phyloP scores from a whole-genome alignment of 2,113 vertebrate species.

The Psilopsiagon aurifrons region DNA sequence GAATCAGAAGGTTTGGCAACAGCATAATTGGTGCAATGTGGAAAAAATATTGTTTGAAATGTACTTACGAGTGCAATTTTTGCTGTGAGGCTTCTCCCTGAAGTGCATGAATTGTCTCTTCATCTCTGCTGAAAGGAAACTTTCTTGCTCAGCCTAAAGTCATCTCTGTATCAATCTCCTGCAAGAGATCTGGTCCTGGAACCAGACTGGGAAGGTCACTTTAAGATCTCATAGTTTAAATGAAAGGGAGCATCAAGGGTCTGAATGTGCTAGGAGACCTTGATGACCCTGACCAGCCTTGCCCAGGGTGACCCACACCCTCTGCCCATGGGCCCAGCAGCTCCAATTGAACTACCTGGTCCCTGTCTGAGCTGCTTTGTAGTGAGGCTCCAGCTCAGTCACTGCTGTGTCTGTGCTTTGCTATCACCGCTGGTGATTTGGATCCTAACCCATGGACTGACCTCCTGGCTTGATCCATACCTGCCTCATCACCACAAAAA shows the following conservation, averaged over 20 bases:
- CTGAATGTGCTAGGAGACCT: background rate
- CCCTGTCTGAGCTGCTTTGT: background rate
- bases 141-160: slow-evolving; percentile 5
- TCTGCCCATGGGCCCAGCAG: background rate
- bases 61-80: slow-evolving; percentile 70
- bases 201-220: background rate
- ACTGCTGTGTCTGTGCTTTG: background rate
- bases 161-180: background rate
- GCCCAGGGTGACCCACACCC: too few relatives aligned
- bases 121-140: slow-evolving; percentile 56
- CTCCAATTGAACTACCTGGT: background rate
- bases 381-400: background rate
- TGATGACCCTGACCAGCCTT: background rate
- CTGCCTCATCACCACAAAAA: background rate
- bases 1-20: slow-evolving; percentile 42
- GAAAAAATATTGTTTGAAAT: slow-evolving; percentile 65
- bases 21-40: slow-evolving; percentile 53
- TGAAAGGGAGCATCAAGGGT: background rate
- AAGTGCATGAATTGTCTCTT: slow-evolving; percentile 63
- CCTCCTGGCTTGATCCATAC: background rate
- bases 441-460: too few relatives aligned
- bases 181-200: background rate
- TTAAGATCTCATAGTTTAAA: background rate
- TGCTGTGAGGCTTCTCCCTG: slow-evolving; percentile 60
- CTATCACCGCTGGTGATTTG: background rate